A percentile compares a stretch with the other conserved stretches of the same genome.
Evolutionary conservation across 2,797 vertebrate genomes (phyloP).

Genomic region (Peromyscus eremicus): DNA sequence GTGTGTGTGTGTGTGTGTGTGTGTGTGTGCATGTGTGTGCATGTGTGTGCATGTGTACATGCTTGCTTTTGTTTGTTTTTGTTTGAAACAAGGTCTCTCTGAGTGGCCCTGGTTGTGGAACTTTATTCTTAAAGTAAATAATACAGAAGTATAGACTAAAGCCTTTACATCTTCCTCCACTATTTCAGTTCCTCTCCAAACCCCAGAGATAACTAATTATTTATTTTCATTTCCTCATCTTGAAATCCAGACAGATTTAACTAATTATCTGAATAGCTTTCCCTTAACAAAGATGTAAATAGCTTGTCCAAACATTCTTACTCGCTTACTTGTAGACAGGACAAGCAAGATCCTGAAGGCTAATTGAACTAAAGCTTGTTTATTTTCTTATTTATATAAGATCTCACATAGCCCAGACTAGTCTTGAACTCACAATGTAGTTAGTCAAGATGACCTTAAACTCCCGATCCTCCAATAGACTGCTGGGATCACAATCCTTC

Average conservation of each 20-base stretch:
- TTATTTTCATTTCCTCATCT: not conserved
- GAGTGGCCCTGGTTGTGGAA: not conserved
- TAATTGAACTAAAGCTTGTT: not conserved
- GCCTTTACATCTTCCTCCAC: not conserved
- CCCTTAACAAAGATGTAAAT: not conserved
- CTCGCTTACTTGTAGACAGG: not conserved
- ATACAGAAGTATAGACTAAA: not conserved
- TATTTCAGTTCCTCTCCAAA: not conserved
- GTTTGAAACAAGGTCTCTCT: not conserved
- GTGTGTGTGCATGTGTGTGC: not conserved
- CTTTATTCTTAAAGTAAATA: slow-evolving; percentile 14
- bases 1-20: not conserved
- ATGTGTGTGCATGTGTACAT: too few relatives aligned
- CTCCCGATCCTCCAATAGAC: not conserved
- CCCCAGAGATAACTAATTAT: not conserved
- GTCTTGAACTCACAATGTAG: not conserved
- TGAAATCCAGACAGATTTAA: not conserved
- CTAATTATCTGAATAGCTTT: slow-evolving; percentile 6
- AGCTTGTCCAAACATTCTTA: not conserved
- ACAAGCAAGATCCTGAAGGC: not conserved
- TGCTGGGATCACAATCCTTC: not conserved
- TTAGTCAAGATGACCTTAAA: not conserved
- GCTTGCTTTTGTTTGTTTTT: not conserved
- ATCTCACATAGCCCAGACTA: not conserved
- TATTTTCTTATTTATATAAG: not conserved